Conservation (phyloP, 2,888 invertebrate species). For the Eutolmus rufibarbis region DNA sequence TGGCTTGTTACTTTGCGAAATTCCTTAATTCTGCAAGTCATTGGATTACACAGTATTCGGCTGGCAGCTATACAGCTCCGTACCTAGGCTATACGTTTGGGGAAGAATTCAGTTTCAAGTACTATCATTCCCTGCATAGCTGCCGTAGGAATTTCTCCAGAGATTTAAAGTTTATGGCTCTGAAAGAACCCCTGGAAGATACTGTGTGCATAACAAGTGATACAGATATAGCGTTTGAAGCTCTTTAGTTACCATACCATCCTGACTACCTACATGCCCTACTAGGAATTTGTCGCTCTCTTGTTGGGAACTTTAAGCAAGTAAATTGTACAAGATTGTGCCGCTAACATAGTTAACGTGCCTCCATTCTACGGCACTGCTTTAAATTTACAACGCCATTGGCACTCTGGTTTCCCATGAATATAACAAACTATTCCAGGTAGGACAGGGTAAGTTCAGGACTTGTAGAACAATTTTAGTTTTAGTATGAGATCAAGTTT, state of each 20-base stretch:
- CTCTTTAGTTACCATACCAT: neutral
- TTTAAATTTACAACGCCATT: constrained; percentile 28
- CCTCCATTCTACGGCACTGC: neutral
- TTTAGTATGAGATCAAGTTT: neutral
- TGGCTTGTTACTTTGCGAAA: constrained; percentile 20
- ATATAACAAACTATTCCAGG: constrained; percentile 8
- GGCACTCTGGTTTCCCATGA: constrained; percentile 19
- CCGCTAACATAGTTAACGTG: constrained; percentile 38
- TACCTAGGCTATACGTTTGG: neutral
- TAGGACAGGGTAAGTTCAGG: constrained; percentile 2
- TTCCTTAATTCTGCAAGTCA: constrained; percentile 30
- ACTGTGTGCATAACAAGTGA: constrained; percentile 38
- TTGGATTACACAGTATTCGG: neutral
- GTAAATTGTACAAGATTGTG: constrained; percentile 36
- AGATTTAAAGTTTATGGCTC: constrained; percentile 36
- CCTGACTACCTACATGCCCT: constrained; percentile 21
- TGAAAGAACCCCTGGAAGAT: constrained; percentile 23
- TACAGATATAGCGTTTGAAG: constrained; percentile 23
- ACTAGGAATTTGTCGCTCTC: constrained; percentile 33
- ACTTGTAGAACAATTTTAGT: neutral
- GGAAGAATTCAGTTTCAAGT: constrained; percentile 25
- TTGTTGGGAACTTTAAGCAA: constrained; percentile 18
- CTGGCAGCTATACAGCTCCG: neutral
- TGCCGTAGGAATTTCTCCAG: constrained; percentile 36
- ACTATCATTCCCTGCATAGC: constrained; percentile 34